phyloP scores from a whole-genome alignment of 2,888 invertebrate genomes.

The Drosophila greeni region DNA sequence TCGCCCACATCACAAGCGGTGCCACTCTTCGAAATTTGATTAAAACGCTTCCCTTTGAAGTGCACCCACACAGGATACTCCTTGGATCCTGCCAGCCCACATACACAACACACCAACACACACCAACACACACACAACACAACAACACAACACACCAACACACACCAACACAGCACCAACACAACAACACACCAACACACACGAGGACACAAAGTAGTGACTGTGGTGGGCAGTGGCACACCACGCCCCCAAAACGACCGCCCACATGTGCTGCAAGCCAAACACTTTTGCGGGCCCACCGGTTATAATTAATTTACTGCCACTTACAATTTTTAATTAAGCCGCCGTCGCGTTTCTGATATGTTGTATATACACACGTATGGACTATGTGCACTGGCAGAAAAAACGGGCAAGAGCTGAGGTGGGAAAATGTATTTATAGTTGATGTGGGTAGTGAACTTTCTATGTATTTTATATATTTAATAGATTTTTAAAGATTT shows the following conservation, averaged over 20 bases:
- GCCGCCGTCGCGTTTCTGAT: conserved; percentile 48
- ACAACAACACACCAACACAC: conserved; percentile 4
- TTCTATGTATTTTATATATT: background rate
- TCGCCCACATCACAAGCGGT: conserved; percentile 38
- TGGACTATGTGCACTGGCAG: conserved; percentile 11
- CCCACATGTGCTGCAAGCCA: conserved; percentile 59
- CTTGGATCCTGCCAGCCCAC: conserved; percentile 11
- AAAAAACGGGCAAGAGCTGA: background rate
- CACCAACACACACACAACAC: background rate
- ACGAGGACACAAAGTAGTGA: conserved; percentile 19
- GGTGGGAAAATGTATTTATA: background rate
- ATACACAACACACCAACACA: conserved; percentile 5
- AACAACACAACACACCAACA: conserved; percentile 5
- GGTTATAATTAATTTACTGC: conserved; percentile 71
- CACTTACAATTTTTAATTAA: conserved; percentile 73
- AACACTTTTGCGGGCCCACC: conserved; percentile 63
- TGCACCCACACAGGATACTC: conserved; percentile 39
- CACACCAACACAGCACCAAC: background rate
- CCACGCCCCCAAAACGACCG: conserved; percentile 13
- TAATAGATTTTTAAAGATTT: background rate
- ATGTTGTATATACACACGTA: conserved; percentile 10
- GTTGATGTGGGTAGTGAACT: background rate
- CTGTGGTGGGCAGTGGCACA: conserved; percentile 5
- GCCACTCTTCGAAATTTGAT: conserved; percentile 60
- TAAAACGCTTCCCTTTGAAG: conserved; percentile 67